Conservation (phyloP, 2,113 vertebrate genomes). For the Cricetomys ansorgei region DNA sequence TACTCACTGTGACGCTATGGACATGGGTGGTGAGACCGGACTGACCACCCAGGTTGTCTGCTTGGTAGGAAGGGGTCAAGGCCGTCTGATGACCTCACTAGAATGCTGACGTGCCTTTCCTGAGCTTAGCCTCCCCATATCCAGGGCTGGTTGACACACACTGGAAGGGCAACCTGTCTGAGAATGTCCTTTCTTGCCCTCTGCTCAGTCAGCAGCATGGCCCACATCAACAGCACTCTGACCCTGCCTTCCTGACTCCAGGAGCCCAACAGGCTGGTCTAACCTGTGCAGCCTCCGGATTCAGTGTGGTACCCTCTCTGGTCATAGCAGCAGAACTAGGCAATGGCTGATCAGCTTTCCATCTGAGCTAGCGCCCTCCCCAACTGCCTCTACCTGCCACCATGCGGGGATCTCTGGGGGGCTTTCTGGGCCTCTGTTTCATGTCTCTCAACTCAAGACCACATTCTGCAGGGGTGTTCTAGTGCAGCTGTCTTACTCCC, state of each 20-base stretch:
- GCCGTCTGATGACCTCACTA: neutral
- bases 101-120: neutral
- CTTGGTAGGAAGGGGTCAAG: neutral
- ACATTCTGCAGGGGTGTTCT: neutral
- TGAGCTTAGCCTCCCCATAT: too few relatives aligned
- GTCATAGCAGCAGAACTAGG: neutral
- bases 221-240: neutral
- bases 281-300: neutral
- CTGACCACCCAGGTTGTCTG: neutral
- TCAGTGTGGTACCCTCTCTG: neutral
- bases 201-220: neutral
- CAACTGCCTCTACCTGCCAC: neutral
- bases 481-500: neutral
- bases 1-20: neutral
- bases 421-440: neutral
- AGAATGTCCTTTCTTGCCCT: accelerated
- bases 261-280: neutral
- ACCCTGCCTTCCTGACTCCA: neutral
- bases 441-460: neutral
- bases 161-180: neutral
- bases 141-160: neutral
- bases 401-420: accelerated
- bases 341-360: too few relatives aligned
- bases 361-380: neutral
- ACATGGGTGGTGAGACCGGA: neutral